phyloP scores from a whole-genome alignment of 2,888 invertebrate species.

The Strigamia crassipes region DNA sequence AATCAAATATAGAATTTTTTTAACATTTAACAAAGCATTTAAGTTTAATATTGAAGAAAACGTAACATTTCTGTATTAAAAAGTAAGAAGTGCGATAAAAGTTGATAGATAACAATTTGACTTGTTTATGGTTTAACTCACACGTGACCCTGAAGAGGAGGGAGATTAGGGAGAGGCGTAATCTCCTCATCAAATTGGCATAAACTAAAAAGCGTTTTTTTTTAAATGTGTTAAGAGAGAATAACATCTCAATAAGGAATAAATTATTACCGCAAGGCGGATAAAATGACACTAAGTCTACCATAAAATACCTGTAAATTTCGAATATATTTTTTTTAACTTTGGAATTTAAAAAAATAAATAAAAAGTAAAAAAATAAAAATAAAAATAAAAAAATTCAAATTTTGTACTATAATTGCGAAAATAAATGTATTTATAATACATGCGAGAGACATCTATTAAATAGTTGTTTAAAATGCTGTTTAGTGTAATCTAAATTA shows the following conservation, averaged over 20 bases:
- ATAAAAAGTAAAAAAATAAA: no score
- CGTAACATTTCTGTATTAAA: background rate
- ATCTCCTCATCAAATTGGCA: conserved; percentile 34
- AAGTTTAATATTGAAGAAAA: background rate
- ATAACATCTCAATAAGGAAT: conserved; percentile 28
- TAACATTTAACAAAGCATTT: no score
- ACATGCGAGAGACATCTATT: background rate
- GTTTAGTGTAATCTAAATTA: no score
- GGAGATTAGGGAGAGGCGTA: conserved; percentile 26
- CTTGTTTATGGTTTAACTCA: conserved; percentile 31
- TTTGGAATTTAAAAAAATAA: no score
- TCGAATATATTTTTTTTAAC: background rate
- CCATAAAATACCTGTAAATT: background rate
- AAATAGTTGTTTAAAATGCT: no score
- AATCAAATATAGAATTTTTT: no score
- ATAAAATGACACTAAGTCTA: conserved; percentile 1
- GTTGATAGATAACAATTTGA: conserved; percentile 16
- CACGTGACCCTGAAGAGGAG: conserved; percentile 13
- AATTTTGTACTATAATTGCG: background rate
- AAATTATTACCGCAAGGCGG: background rate
- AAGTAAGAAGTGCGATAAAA: background rate
- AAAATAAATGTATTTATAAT: no score
- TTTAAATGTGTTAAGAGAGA: background rate
- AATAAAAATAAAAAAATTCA: background rate
- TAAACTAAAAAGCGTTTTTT: conserved; percentile 17